A percentile compares a stretch with the other conserved stretches of the same genome.
phyloP scores from a whole-genome alignment of 2,888 invertebrate species.

The Scaptomyza cyrtandrae region DNA sequence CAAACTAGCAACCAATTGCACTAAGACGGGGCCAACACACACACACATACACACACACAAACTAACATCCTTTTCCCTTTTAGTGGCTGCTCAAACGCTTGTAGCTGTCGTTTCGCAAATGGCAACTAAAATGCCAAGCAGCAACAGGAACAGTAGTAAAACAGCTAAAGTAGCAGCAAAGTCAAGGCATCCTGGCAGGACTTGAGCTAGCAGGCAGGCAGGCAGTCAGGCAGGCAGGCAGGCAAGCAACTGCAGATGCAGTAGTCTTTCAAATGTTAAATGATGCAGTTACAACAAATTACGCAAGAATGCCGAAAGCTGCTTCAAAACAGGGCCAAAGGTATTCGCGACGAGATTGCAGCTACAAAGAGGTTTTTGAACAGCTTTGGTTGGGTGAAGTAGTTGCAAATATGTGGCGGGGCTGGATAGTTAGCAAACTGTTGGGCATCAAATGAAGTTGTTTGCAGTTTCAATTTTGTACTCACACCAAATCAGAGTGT shows the following conservation, averaged over 20 bases:
- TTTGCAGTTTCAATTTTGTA: slow-evolving; percentile 66
- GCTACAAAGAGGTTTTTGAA: slow-evolving; percentile 31
- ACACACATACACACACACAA: slow-evolving; percentile 34
- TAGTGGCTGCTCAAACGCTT: slow-evolving; percentile 42
- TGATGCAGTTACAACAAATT: slow-evolving; percentile 76
- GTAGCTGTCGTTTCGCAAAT: slow-evolving; percentile 58
- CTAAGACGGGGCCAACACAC: slow-evolving; percentile 29
- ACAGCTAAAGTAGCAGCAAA: slow-evolving; percentile 30
- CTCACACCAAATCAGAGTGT: slow-evolving; percentile 15
- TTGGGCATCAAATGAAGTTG: slow-evolving; percentile 65
- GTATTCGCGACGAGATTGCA: slow-evolving; percentile 52
- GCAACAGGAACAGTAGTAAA: slow-evolving; percentile 5
- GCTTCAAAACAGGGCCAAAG: slow-evolving; percentile 43
- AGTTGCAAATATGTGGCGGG: slow-evolving; percentile 62
- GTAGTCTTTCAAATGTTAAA: slow-evolving; percentile 74
- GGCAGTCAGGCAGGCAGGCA: slow-evolving; percentile 4
- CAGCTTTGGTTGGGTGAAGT: background rate
- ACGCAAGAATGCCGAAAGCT: slow-evolving; percentile 57
- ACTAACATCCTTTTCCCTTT: slow-evolving; percentile 36
- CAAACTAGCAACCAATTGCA: slow-evolving; percentile 68
- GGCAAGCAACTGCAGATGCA: slow-evolving; percentile 9
- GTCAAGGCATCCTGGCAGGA: slow-evolving; percentile 23
- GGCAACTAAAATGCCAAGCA: slow-evolving; percentile 66
- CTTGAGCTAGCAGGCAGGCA: background rate
- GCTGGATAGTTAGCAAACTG: slow-evolving; percentile 65